These are phyloP conservation scores for Adrianichthys oophorus DNA, from an alignment of 2,797 vertebrate species.

Conservation along the genomic window DNA sequence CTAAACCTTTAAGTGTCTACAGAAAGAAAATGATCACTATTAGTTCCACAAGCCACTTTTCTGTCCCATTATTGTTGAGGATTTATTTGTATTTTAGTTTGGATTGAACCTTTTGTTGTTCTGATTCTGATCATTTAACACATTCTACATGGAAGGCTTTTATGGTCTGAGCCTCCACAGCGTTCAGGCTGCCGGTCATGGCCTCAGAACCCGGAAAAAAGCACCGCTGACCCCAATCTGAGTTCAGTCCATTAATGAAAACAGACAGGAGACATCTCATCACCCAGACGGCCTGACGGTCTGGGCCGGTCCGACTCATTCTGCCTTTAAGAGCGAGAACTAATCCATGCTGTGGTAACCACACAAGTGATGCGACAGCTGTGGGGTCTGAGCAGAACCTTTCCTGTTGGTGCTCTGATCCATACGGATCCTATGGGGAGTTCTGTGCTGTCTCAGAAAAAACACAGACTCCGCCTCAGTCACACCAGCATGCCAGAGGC, in stretches of 20 bases:
- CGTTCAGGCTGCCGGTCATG: constrained; percentile 2
- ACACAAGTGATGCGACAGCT: constrained; percentile 67
- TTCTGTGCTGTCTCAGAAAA: no score
- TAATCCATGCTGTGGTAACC: constrained; percentile 70
- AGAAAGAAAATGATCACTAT: no score
- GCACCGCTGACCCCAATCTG: constrained; percentile 14
- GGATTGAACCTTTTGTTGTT: no score
- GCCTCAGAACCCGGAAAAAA: constrained; percentile 9
- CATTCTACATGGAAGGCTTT: no score
- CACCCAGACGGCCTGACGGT: constrained; percentile 36
- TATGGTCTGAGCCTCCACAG: background rate
- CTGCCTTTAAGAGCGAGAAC: constrained; percentile 52
- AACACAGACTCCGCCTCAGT: no score
- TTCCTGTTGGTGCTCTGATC: constrained; percentile 15
- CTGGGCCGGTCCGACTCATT: constrained; percentile 57
- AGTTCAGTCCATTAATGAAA: constrained; percentile 43
- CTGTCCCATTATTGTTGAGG: no score
- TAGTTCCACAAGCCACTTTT: no score
- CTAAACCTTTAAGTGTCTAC: no score
- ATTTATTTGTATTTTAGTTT: no score
- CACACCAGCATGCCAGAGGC: no score
- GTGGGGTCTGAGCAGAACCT: constrained; percentile 58
- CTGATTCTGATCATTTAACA: no score
- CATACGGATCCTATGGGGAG: constrained; percentile 47
- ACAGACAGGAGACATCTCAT: constrained; percentile 41